phyloP scores from a whole-genome alignment of 2,113 vertebrate genomes.

The Mellivora capensis region DNA sequence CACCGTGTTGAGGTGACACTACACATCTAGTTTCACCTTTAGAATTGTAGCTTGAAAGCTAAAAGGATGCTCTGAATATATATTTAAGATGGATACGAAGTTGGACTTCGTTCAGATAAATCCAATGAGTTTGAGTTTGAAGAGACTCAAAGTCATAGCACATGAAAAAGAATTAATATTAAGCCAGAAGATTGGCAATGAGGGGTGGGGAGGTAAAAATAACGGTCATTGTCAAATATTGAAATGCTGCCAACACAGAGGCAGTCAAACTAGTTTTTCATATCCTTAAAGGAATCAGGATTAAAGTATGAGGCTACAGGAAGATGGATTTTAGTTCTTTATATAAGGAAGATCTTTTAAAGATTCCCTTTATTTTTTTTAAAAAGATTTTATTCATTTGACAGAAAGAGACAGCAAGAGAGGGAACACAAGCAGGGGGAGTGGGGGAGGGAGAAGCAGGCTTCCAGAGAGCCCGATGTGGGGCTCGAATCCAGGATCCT shows the following conservation, averaged over 20 bases:
- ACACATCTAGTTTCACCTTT: background rate
- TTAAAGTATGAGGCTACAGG: background rate
- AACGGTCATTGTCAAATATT: background rate
- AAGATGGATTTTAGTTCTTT: background rate
- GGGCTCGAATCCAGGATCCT: too few species aligned
- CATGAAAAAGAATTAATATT: background rate
- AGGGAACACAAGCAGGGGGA: too few species aligned
- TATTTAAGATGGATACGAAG: background rate
- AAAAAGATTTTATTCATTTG: too few species aligned
- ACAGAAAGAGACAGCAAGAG: too few species aligned
- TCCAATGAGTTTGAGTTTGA: background rate
- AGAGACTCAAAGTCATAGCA: background rate
- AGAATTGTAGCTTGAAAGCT: background rate
- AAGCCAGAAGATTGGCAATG: background rate
- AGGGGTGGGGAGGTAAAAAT: background rate
- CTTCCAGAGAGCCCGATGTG: too few species aligned
- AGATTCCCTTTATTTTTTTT: too few species aligned
- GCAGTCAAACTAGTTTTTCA: background rate
- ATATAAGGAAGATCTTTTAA: background rate
- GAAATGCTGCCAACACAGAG: background rate
- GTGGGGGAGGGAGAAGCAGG: too few species aligned
- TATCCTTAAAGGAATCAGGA: background rate
- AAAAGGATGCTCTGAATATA: background rate
- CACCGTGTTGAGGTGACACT: background rate
- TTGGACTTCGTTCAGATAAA: background rate